Evolutionary conservation across 2,888 invertebrate species (phyloP), one percentile per base, ranked within the genome.

Genomic region (Scaptomyza cyrtandrae): DNA sequence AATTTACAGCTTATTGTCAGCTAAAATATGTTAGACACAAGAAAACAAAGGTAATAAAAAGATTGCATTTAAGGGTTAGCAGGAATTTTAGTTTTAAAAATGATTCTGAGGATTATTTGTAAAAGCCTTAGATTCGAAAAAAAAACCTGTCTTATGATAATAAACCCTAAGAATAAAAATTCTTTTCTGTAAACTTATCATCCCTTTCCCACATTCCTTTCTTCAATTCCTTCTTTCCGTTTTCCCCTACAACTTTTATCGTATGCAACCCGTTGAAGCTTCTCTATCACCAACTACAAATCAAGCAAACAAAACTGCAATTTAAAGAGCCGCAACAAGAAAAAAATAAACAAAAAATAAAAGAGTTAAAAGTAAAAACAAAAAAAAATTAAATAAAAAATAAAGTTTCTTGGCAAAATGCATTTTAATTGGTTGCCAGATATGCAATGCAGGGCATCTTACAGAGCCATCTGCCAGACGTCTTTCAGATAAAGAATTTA

Each of bases 401-500:
- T 46, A 65, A 69, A 78, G 64, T 49, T 78, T 41, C 66, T 63
- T 65, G 77, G 80, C 88, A 88, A 88, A 90, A 90, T 85, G 87
- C 89, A 88, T 88, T 90, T 90, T 90, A 90, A 90, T 90, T 90
- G 90, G 90, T 85, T 87, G 81, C 86, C 76, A 78, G 80, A 89
- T 89, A 89, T 87, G 90, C 88, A 89, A 89, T 87, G 89, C 83
- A 78, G 82, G 79, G 78, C 78, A 78, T 70, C 78, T 59, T 61
- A 27, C 52, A 58, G 63, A 75, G 73, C 73, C 77, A 75, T 75
- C 75, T 73, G 75, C 74, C 75, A 73, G 70, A 68, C 86, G 84
- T 77, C 78, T 71, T 62, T 61, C 79, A 68, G 89, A 90, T 90
- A 90, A 90, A 83, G 86, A 90, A 86, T 89, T 89, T 90, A 88